phyloP scores from a whole-genome alignment of 2,113 vertebrate species.

The Bos javanicus region DNA sequence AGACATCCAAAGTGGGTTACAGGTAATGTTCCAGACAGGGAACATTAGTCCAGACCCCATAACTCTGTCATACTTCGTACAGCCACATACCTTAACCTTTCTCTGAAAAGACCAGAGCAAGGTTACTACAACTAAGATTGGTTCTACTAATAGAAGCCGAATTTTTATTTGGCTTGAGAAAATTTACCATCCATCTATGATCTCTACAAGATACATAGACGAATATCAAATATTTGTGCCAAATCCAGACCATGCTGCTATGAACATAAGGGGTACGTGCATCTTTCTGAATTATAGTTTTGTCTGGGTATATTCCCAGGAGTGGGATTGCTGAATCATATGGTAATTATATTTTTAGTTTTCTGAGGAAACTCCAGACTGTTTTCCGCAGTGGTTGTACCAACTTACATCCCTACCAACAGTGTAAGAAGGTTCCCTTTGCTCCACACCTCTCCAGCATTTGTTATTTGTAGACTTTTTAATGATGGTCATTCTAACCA shows the following conservation, averaged over 20 bases:
- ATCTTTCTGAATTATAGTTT: not conserved
- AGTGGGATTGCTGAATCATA: not conserved
- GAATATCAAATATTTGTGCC: not conserved
- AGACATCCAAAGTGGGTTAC: not conserved
- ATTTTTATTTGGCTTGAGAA: not conserved
- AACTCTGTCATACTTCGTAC: rapidly evolving
- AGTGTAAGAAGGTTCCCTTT: not conserved
- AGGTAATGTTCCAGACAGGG: not conserved
- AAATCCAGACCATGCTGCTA: not conserved
- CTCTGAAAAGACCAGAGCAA: not conserved
- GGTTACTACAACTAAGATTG: not conserved
- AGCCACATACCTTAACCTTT: not conserved
- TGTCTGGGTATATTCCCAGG: not conserved
- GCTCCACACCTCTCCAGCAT: not conserved
- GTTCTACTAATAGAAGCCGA: not conserved
- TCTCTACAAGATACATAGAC: not conserved
- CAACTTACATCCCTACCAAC: not conserved
- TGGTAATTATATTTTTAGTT: not conserved
- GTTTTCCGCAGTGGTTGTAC: not conserved
- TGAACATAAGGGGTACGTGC: not conserved
- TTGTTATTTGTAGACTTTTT: not conserved
- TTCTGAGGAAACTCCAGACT: not conserved
- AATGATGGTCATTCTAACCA: not conserved
- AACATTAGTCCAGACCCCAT: not conserved
- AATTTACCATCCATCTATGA: not conserved